Evolutionary conservation across 2,888 invertebrate genomes (phyloP).

Genomic region (Drosophila tripunctata): DNA sequence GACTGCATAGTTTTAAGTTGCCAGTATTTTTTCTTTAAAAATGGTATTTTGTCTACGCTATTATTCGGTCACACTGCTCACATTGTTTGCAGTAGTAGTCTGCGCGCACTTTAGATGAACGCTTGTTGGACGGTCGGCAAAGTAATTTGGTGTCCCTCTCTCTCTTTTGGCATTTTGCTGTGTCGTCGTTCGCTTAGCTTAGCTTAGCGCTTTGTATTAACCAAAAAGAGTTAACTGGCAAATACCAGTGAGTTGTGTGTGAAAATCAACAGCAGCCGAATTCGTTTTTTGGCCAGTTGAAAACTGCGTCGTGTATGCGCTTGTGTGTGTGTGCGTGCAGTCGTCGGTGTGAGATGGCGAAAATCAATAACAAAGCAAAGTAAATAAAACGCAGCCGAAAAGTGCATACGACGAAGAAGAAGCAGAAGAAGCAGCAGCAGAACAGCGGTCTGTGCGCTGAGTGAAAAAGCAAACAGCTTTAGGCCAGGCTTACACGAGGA

Average conservation of each 20-base stretch:
- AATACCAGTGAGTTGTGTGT: constrained; percentile 19
- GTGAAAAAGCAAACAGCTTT: constrained; percentile 52
- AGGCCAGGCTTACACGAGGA: constrained; percentile 29
- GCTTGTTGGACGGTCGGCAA: constrained; percentile 28
- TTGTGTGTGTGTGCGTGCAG: constrained; percentile 18
- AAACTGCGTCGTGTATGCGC: constrained; percentile 16
- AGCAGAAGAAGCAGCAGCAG: constrained; percentile 40
- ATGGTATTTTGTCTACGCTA: neutral
- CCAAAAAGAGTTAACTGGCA: constrained; percentile 25
- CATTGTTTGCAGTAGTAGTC: constrained; percentile 48
- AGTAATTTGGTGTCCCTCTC: constrained; percentile 14
- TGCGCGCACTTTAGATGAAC: constrained; percentile 49
- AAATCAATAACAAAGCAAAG: constrained; percentile 80
- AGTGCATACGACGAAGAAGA: constrained; percentile 54
- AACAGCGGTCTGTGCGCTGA: constrained; percentile 34
- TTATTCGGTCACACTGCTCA: constrained; percentile 25
- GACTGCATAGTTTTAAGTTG: neutral
- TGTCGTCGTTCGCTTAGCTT: constrained; percentile 21
- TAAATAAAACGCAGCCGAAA: constrained; percentile 70
- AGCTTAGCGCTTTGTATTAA: constrained; percentile 25
- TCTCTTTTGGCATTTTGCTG: constrained; percentile 34
- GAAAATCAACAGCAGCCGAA: constrained; percentile 20
- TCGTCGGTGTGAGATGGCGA: constrained; percentile 64
- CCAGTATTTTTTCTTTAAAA: neutral
- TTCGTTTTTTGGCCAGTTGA: constrained; percentile 13